Base-by-base conservation (phyloP, 2,888 invertebrate species). In the Bibio marci region DNA sequence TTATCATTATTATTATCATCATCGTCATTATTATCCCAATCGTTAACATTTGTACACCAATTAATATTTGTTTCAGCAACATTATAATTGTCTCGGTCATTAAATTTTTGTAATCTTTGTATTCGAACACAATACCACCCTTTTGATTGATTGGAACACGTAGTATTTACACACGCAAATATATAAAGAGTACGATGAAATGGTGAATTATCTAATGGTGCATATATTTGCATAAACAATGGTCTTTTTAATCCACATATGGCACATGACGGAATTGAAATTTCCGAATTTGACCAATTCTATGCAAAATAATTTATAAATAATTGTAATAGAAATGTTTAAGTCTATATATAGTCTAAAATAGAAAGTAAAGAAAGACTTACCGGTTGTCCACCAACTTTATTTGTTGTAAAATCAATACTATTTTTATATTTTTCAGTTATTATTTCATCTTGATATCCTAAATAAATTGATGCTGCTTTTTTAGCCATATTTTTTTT, bases 111-210 rank as follows among this genome's bases (percentile, higher is more conserved):
- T 50, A 76, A 54, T 32, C 69, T 66, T 60, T 87, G 85, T 38
- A 76, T 71, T 50, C 86, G 65, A 30, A 85, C 52, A 55, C 86
- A 86, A 26, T 71, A 62, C 86, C 86, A 87, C 56, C 81, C 80
- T 54, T 83, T 80, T 38, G 73, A 73, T 48, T 76, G 76, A 54
- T 73, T 80, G 74, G 87, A 88, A 57, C 90, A 91, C 45, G 75
- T 73, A 6, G 85, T 77, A 63, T 80, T 83, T 35, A 85, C 70
- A 54, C 91, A 91, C 1, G 78, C 80, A 57, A 87, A 90, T 40
- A 90, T 62, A 58, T 88, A 90, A 2, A 91, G 60, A n/a, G 80
- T 86, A 43, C 91, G 73, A 60, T 90, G 87, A 50, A 79, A 86
- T 33, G 71, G 63, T 1, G 82, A 80, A 50, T 73, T 73, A 46